Base-by-base conservation (phyloP, 2,113 vertebrate species). In the Callaeas wilsoni region DNA sequence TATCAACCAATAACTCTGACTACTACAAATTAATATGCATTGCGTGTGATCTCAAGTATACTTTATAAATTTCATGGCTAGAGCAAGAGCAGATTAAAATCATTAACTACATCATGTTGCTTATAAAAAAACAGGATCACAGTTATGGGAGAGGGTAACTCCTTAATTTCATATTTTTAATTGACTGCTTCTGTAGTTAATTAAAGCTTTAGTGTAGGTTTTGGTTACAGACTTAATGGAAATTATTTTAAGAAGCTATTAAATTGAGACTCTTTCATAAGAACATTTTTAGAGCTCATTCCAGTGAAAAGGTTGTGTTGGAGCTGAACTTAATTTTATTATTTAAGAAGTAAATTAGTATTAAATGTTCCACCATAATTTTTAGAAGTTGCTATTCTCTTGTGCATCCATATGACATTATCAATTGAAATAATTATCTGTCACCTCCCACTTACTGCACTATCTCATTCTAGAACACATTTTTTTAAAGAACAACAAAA, bases 81-180 rank as follows among this genome's bases (percentile, higher is more conserved):
- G 46, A 88, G 62, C 75, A 96, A 37, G 46, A 89, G 57, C 49
- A 95, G 68, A 89, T 95, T 96, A 95, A 94, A 96, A 76, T 77
- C 32, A 92, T 96, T 97, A 96, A 91, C 75, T 93, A 89, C 22
- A 95, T 47, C 42, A 87, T 73, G 42, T 82, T 93, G 46, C 33
- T 82, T 88, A 96, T 87, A 71, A 96, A 97, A 94, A 97, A 95
- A 9, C 44, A 92, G 32, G 41, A 94, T 90, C 73, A 87, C 37
- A 91, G 41, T 92, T 62, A 93, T 70, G 46, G 18, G 13, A 96
- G 60, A 94, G 30, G 20, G 73, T 92, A 96, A 94, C 90, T 96
- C 60, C 94, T 97, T 97, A 96, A 97, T 96, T 96, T 97, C 35
- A 65, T 94, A 78, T 83, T 96, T 94, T 95, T 90, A 97, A 96